A percentile compares a stretch with the other conserved stretches of the same genome.
These are phyloP conservation scores for Syngnathus floridae DNA, from an alignment of 2,113 vertebrate species.

Conservation along the genomic window DNA sequence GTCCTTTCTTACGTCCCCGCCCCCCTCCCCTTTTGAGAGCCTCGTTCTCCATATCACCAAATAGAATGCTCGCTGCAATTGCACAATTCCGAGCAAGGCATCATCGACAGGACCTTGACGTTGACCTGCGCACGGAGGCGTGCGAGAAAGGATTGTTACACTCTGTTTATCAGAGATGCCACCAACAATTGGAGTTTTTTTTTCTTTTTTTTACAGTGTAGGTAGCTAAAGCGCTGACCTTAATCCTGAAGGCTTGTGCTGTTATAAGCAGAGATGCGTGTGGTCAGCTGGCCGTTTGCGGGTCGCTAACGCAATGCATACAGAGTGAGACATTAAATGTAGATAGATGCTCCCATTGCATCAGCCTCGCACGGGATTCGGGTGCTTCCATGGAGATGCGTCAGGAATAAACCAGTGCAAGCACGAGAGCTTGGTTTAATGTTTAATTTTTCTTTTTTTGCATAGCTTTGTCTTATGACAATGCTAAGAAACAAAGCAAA, in stretches of 20 bases:
- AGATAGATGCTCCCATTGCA: conserved; percentile 30
- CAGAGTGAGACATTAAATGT: conserved; percentile 49
- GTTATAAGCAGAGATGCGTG: conserved; percentile 58
- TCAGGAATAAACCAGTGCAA: conserved; percentile 22
- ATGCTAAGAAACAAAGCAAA: too few species aligned
- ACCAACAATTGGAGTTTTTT: conserved; percentile 44
- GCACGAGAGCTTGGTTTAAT: conserved; percentile 19
- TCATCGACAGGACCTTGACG: conserved; percentile 44
- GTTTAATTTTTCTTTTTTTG: too few species aligned
- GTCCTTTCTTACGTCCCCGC: conserved; percentile 22
- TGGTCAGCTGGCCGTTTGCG: conserved; percentile 63
- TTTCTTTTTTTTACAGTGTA: conserved; percentile 24
- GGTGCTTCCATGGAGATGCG: conserved; percentile 7
- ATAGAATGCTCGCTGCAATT: conserved; percentile 63
- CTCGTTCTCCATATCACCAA: conserved; percentile 50
- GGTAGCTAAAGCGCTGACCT: conserved; percentile 61
- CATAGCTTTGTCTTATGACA: too few species aligned
- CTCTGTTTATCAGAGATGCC: conserved; percentile 59
- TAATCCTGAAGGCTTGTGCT: conserved; percentile 62
- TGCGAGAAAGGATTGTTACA: conserved; percentile 47
- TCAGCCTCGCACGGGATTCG: conserved; percentile 17
- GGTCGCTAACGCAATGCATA: conserved; percentile 47
- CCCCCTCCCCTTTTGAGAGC: conserved; percentile 18
- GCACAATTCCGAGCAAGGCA: conserved; percentile 44
- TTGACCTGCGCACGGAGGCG: conserved; percentile 67